Evolutionary conservation across 2,797 vertebrate genomes (phyloP), one percentile per base, ranked within the genome.

Genomic region (Molossus molossus): DNA sequence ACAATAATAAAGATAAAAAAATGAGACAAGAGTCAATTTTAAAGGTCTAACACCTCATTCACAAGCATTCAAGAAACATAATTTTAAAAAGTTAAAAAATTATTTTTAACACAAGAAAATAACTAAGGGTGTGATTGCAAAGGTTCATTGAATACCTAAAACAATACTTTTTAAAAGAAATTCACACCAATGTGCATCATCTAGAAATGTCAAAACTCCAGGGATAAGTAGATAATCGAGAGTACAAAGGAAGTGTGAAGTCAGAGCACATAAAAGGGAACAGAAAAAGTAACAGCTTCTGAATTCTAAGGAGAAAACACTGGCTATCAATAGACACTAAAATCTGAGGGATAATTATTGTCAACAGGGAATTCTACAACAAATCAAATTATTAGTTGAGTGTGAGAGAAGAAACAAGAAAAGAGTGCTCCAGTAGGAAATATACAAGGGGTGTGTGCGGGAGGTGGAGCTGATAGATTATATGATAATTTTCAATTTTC

Each of bases 141-240:
- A 37, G 27, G 23, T 40, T 88, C 18, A 69, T 0, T 65, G 64
- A 89, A 60, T 60, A 69, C 9, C 5, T 55, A 80, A 57, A 57
- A 40, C 2, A 75, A 73, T 48, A 55, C 45, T 20, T 13, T 67
- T 48, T 70, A 79, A 88, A 83, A 73, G 48, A 69, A 73, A 86
- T 64, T 81, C 20, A 37, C 8, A 72, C 3, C 27, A 14, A 21
- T 18, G 40, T 72, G 12, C 8, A 48, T 60, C 18, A 15, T 55
- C 40, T 75, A 80, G 11, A 94, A 89, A 89, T 94, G 77, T 94
- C 17, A 53, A 12, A 81, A 81, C 9, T 25, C 25, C 18, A 60
- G 13, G 3, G 12, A 90, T 65, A 87, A 65, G 17, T 48, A 75
- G 81, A 89, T 64, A 62, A 33, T n/a, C 18, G 65, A 76, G 20